Base-by-base conservation (phyloP, 1,140 invertebrate species). In the Hyposmocoma kahamanoa region DNA sequence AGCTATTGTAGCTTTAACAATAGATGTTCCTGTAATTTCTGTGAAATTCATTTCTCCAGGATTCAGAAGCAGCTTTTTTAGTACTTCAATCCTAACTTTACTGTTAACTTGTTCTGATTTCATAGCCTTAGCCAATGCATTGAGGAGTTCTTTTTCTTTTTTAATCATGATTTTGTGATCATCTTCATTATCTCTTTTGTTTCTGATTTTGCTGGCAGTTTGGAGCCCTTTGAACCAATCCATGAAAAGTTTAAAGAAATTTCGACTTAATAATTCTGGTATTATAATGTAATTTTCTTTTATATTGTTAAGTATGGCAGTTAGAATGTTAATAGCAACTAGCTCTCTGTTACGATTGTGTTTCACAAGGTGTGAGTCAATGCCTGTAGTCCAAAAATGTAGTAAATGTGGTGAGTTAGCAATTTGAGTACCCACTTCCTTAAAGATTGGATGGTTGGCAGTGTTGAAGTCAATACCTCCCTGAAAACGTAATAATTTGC, bases 41-140 rank as follows among this genome's bases (percentile, higher is more conserved):
- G 92, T 90, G 54, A 93, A 91, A 77, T 91, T 90, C 50, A 93
- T 88, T 62, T 90, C 89, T 1, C 92, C 91, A 4, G 91, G 90
- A 70, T 88, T 81, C 22, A 91, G 82, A 20, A 93, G 72, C 3
- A 94, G 66, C 64, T 90, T 91, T 45, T 91, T 89, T 26, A 93
- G 67, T 3, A 90, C 74, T 34, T 73, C 69, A 22, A 91, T 73
- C 65, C 89, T 88, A 20, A 84, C 78, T 63, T 87, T 86, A n/a
- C 75, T 68, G 22, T 86, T 77, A 9, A 88, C 75, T 18, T 84
- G 71, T 52, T 88, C 72, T 11, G 72, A 73, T 59, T 87, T 88
- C 17, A 91, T 64, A 42, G 67, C 62, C 56, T 86, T 86, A 0
- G 87, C 66, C 13, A 92, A 56, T 18, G 84, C 60, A 32, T 86